Conservation (phyloP, 30 jellyfish, hydroid and myxozoan genomes). For the Aurelia aurita region DNA sequence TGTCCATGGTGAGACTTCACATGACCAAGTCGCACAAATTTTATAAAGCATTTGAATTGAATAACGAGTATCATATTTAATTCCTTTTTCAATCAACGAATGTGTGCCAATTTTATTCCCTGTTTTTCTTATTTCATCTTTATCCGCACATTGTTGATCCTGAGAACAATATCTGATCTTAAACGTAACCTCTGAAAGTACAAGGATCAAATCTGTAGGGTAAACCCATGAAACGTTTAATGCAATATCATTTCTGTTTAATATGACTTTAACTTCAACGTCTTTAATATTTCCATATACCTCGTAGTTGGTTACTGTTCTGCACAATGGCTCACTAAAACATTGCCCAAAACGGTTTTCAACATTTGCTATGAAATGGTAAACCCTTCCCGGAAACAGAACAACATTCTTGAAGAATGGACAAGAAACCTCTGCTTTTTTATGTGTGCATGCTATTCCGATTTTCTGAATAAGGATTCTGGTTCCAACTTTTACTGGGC, state of each 20-base stretch:
- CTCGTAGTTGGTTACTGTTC: slow-evolving; percentile 11
- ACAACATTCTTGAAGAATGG: not conserved
- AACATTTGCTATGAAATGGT: not conserved
- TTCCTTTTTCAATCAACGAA: not conserved
- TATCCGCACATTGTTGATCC: not conserved
- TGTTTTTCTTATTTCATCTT: not conserved
- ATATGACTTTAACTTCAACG: not conserved
- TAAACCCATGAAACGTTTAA: slow-evolving; percentile 38
- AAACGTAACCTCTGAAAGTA: not conserved
- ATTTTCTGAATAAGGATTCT: not conserved
- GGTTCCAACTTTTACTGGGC: not conserved
- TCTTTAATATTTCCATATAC: slow-evolving; percentile 22
- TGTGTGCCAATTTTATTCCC: not conserved
- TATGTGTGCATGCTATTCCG: not conserved
- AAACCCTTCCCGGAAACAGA: not conserved
- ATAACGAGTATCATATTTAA: slow-evolving; percentile 23
- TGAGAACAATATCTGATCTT: slow-evolving; percentile 24
- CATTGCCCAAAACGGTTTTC: slow-evolving; percentile 50
- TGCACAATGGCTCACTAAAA: slow-evolving; percentile 19
- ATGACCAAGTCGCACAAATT: not conserved
- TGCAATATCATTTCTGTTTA: not conserved
- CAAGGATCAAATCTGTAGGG: slow-evolving; percentile 13
- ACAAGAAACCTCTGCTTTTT: not conserved
- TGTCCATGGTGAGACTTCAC: slow-evolving; percentile 55
- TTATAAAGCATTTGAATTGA: slow-evolving; percentile 12